Base-by-base conservation (phyloP, 1,140 invertebrate genomes). In the Magallana ariakensis region DNA sequence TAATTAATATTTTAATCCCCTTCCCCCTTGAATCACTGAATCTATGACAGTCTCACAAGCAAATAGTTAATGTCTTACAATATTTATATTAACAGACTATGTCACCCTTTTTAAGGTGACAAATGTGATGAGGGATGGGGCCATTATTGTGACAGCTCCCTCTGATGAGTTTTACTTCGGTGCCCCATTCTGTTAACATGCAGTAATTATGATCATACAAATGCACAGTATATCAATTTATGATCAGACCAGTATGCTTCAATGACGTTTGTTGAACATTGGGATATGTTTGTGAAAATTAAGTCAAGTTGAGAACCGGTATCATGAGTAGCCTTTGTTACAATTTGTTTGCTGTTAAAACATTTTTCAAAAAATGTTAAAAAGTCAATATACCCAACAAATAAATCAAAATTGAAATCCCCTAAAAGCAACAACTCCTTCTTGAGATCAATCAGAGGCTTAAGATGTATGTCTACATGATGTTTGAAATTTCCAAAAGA, bases 371-470 rank as follows among this genome's bases (percentile, higher is more conserved):
- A 83, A 80, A 83, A 86, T 15, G 13, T 46, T 22, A 86, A 54
- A 83, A 86, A 82, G 22, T 86, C 54, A 62, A 10, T 54, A 19
- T 86, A 22, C 22, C 80, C 80, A 16, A 53, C 62, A 46, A 57
- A 10, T 15, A 86, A 83, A 83, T 86, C 80, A 86, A 86, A 62
- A 83, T 86, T 86, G 80, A 86, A 86, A 56, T 86, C 85, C 22
- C 85, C 85, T 16, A 86, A 56, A 62, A 83, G 62, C 5, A 83
- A 9, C n/a, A 86, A 57, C 10, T 46, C 16, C 3, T 83, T 33
- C 54, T 83, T 15, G 10, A 7, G 5, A 53, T 83, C 54, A n/a
- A 83, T 10, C 15, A 55, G 22, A 55, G 81, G 81, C 22, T 55
- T 55, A 53, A 83, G 46, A 53, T 83, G 54, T 1, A 62, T n/a